phyloP scores from a whole-genome alignment of 2,113 vertebrate genomes.

The Rhineura floridana region DNA sequence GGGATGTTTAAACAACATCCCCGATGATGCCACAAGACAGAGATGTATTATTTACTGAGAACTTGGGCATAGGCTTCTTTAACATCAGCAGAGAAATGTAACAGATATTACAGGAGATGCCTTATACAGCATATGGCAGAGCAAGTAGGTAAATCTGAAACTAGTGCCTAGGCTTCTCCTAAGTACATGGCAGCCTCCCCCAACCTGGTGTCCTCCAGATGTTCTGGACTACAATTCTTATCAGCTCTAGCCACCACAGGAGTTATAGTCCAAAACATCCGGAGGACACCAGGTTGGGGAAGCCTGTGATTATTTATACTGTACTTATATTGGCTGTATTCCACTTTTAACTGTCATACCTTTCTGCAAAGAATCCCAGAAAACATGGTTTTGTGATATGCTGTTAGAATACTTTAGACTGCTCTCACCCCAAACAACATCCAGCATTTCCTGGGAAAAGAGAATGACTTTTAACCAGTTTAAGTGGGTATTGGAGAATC shows the following conservation, averaged over 20 bases:
- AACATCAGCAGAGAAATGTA: background rate
- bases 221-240: background rate
- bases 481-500: background rate
- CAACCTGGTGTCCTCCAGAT: no score
- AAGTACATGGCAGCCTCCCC: no score
- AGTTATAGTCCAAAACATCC: no score
- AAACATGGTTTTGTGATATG: background rate
- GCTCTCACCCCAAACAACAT: no score
- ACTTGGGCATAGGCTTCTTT: background rate
- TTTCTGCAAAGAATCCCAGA: background rate
- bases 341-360: background rate
- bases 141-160: background rate
- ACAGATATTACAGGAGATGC: background rate
- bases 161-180: background rate
- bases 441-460: background rate
- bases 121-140: background rate
- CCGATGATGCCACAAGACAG: background rate
- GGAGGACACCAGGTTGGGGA: no score
- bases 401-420: no score
- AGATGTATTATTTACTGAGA: background rate
- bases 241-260: no score
- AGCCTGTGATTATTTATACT: no score
- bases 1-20: no score
- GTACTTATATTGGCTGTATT: background rate
- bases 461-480: background rate